A percentile compares a stretch with the other conserved stretches of the same genome.
phyloP scores from a whole-genome alignment of 37 sponge, comb jelly and placozoan species.

The Beroe forskalii region DNA sequence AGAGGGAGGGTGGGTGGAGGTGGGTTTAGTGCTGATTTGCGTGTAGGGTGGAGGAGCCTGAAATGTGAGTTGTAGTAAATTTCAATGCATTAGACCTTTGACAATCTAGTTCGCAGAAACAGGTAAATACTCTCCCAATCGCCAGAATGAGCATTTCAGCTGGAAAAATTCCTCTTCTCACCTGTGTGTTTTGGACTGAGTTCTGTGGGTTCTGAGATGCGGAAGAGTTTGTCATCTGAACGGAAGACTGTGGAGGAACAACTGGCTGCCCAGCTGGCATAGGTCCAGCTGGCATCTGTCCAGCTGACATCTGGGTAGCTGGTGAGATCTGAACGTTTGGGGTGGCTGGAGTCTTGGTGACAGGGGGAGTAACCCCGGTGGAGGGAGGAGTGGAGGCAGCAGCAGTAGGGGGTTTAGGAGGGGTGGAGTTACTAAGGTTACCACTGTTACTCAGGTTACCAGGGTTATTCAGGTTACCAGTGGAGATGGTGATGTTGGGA shows the following conservation, averaged over 20 bases:
- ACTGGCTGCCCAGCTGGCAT: neutral
- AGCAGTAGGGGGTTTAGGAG: neutral
- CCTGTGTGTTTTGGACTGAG: neutral
- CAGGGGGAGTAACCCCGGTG: too few relatives aligned
- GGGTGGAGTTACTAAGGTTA: neutral
- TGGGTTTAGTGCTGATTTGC: neutral
- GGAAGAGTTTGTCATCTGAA: neutral
- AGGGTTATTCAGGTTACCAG: neutral
- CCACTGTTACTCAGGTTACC: neutral
- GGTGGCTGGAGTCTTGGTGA: neutral
- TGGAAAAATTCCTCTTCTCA: neutral
- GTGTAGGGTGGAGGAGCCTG: constrained; percentile 52
- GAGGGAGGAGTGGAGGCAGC: neutral
- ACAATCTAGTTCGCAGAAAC: too few relatives aligned
- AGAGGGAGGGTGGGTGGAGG: neutral
- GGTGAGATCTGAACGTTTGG: constrained; percentile 25
- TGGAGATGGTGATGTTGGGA: constrained; percentile 57
- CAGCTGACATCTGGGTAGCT: neutral
- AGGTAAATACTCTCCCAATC: too few relatives aligned
- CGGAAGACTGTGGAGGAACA: neutral
- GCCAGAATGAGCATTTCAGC: too few relatives aligned
- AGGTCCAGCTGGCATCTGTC: neutral
- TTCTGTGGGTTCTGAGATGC: neutral
- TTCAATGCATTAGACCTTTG: too few relatives aligned
- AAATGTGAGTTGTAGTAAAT: too few relatives aligned